A percentile compares a stretch with the other conserved stretches of the same genome.
Evolutionary conservation across 2,888 invertebrate genomes (phyloP).

Genomic region (Steromphala cineraria): DNA sequence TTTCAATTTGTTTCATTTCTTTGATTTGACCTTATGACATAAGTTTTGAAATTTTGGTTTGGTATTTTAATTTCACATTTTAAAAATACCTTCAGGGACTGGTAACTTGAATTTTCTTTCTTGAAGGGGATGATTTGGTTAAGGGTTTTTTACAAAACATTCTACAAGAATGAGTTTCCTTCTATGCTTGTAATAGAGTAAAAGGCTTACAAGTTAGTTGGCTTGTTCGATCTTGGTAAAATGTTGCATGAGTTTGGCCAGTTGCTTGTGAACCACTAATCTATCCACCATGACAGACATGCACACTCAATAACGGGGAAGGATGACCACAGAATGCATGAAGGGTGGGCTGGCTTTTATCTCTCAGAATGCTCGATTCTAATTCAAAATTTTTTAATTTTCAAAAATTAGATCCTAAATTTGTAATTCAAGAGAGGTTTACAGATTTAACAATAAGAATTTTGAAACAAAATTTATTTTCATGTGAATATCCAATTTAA

Average conservation of each 20-base stretch:
- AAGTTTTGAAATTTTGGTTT: neutral
- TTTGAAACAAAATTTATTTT: no score
- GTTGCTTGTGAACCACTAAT: constrained; percentile 16
- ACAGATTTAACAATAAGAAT: no score
- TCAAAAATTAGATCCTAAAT: no score
- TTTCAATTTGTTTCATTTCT: constrained; percentile 3
- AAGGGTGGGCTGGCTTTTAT: neutral
- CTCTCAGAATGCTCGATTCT: neutral
- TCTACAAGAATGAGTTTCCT: neutral
- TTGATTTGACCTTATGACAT: neutral
- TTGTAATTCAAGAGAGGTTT: no score
- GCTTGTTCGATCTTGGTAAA: neutral
- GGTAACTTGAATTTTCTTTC: neutral
- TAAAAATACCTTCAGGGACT: neutral
- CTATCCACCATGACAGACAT: neutral
- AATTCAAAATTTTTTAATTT: no score
- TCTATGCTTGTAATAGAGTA: neutral
- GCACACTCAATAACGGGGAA: neutral
- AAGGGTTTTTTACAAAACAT: neutral
- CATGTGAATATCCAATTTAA: no score
- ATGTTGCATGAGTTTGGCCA: constrained; percentile 18
- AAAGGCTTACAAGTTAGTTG: constrained; percentile 6
- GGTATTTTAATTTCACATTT: neutral
- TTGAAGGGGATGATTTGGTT: constrained; percentile 31
- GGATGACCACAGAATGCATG: neutral